phyloP scores from a whole-genome alignment of 1,140 invertebrate species.

The Drosophila setifemur region DNA sequence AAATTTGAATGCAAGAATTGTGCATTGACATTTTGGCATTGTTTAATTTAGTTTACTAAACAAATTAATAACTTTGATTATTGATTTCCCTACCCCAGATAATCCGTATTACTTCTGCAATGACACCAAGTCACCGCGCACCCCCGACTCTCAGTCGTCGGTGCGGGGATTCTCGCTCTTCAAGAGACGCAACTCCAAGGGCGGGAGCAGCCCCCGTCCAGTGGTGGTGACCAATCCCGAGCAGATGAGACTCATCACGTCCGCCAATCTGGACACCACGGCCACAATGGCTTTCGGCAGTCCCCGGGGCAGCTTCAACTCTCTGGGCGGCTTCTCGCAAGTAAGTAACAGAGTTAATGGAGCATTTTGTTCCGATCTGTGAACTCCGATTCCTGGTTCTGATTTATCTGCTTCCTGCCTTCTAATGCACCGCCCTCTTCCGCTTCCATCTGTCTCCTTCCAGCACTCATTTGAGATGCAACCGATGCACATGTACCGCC shows the following conservation, averaged over 20 bases:
- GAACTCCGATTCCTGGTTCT: conserved; percentile 16
- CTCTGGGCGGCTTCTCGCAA: conserved; percentile 72
- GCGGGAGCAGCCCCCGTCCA: conserved; percentile 71
- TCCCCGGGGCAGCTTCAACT: conserved; percentile 79
- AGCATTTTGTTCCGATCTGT: background rate
- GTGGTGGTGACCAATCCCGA: conserved; percentile 55
- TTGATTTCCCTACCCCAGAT: conserved; percentile 37
- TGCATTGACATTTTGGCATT: too few species aligned
- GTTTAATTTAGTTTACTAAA: too few species aligned
- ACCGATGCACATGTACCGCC: conserved; percentile 67
- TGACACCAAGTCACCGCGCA: conserved; percentile 79
- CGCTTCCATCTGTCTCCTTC: conserved; percentile 15
- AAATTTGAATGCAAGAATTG: too few species aligned
- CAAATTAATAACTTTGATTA: too few species aligned
- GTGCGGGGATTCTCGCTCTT: conserved; percentile 74
- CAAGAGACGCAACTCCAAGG: conserved; percentile 77
- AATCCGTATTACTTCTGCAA: conserved; percentile 81
- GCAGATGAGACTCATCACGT: conserved; percentile 79
- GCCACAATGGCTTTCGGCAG: conserved; percentile 76
- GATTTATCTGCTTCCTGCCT: conserved; percentile 22
- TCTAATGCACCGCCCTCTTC: conserved; percentile 41
- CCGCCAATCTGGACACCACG: conserved; percentile 76
- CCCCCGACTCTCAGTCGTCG: conserved; percentile 75
- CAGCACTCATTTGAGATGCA: conserved; percentile 81
- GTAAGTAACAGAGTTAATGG: conserved; percentile 50